Evolutionary conservation across 2,113 vertebrate genomes (phyloP).

Genomic region (Oryzias melastigma): DNA sequence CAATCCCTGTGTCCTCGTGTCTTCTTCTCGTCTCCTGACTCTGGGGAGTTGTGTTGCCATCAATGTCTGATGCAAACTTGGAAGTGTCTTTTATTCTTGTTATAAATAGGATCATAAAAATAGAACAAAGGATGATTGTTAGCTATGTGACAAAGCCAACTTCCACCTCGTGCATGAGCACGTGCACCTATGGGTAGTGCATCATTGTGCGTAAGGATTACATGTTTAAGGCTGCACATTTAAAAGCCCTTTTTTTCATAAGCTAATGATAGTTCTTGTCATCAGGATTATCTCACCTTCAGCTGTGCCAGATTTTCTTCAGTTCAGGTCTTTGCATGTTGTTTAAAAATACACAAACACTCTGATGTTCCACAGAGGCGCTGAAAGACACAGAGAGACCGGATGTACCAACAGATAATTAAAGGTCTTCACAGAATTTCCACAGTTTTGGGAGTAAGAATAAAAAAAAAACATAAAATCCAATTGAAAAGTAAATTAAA

Average conservation of each 20-base stretch:
- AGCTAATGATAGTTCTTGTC: not conserved
- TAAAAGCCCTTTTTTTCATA: not conserved
- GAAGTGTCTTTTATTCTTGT: constrained; percentile 11
- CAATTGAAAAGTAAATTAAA: too few relatives aligned
- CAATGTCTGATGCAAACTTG: constrained; percentile 14
- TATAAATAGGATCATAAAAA: constrained; percentile 55
- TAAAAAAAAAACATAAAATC: too few relatives aligned
- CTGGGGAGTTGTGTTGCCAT: not conserved
- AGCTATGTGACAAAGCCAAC: constrained; percentile 35
- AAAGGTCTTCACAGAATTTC: too few relatives aligned
- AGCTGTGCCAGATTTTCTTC: too few relatives aligned
- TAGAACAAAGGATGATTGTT: constrained; percentile 56
- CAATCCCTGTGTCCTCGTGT: constrained; percentile 4
- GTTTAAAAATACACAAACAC: too few relatives aligned
- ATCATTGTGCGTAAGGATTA: not conserved
- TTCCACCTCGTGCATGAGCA: constrained; percentile 20
- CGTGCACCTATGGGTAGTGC: not conserved
- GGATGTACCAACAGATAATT: too few relatives aligned
- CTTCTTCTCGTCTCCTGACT: not conserved
- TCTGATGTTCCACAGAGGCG: too few relatives aligned
- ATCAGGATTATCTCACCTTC: too few relatives aligned
- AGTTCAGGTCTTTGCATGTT: too few relatives aligned
- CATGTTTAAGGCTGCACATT: not conserved
- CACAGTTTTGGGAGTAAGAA: too few relatives aligned
- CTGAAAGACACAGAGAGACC: too few relatives aligned